Evolutionary conservation across 2,113 vertebrate species (phyloP).

Genomic region (Solea senegalensis): DNA sequence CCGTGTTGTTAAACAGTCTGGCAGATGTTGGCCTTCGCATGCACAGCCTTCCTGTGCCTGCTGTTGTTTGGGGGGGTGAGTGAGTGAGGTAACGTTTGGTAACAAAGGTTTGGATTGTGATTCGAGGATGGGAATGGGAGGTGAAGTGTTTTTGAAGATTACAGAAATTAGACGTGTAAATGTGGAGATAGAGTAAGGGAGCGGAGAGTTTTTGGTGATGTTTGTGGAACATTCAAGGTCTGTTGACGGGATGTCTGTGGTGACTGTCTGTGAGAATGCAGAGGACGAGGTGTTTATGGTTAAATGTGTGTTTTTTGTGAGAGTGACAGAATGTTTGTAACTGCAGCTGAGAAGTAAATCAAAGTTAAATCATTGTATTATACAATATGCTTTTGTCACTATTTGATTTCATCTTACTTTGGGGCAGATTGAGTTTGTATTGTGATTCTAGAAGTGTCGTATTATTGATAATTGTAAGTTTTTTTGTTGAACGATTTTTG

Average conservation of each 20-base stretch:
- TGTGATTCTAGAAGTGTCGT: too few relatives aligned
- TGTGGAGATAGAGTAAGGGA: conserved; percentile 7
- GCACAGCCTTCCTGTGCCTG: conserved; percentile 23
- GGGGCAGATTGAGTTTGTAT: too few relatives aligned
- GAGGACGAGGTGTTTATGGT: not conserved
- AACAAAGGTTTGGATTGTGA: conserved; percentile 5
- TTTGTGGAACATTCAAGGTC: conserved; percentile 56
- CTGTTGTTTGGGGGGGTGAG: conserved; percentile 34
- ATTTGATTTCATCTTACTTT: too few relatives aligned
- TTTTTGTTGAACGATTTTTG: too few relatives aligned
- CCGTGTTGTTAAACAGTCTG: conserved; percentile 35
- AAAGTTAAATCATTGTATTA: too few relatives aligned
- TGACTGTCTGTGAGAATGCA: conserved; percentile 27
- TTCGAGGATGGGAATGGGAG: conserved; percentile 20
- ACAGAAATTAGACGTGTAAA: not conserved
- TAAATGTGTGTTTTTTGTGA: too few relatives aligned
- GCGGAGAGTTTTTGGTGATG: not conserved
- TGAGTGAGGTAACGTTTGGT: conserved; percentile 3
- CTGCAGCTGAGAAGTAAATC: too few relatives aligned
- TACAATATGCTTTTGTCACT: too few relatives aligned
- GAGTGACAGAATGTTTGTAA: too few relatives aligned
- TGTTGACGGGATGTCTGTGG: conserved; percentile 19
- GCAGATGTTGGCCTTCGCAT: conserved; percentile 43
- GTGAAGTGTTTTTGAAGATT: conserved; percentile 8
- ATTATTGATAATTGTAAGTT: too few relatives aligned